Conservation (phyloP, 1,140 invertebrate species). For the Pseudomyrmex flavicornis region DNA sequence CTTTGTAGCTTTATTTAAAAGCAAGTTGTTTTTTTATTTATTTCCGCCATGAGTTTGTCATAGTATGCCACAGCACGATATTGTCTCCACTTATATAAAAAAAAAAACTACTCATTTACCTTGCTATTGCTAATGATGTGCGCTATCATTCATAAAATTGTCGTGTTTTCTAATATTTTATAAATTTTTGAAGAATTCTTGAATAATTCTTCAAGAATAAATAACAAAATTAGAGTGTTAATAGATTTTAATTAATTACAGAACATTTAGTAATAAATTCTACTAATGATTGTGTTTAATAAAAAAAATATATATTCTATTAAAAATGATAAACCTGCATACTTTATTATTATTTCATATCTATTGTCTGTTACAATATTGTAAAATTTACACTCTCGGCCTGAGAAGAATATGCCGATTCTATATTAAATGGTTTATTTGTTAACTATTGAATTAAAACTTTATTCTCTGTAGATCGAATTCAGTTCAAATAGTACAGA, state of each 20-base stretch:
- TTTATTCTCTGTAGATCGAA: too few relatives aligned
- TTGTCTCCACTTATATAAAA: background rate
- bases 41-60: slow-evolving; percentile 26
- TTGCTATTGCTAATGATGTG: slow-evolving; percentile 9
- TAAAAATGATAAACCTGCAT: too few relatives aligned
- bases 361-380: too few relatives aligned
- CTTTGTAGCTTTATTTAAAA: background rate
- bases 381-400: too few relatives aligned
- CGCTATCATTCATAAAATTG: slow-evolving; percentile 56
- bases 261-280: background rate
- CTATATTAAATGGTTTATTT: too few relatives aligned
- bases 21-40: background rate
- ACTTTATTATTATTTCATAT: too few relatives aligned
- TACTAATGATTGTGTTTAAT: slow-evolving; percentile 6
- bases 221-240: background rate
- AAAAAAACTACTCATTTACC: slow-evolving; percentile 15
- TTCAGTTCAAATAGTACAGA: too few relatives aligned
- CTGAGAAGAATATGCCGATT: too few relatives aligned
- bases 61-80: slow-evolving; percentile 22
- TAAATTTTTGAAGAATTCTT: too few relatives aligned
- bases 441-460: too few relatives aligned
- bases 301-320: too few relatives aligned
- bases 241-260: slow-evolving; percentile 25
- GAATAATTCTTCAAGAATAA: too few relatives aligned
- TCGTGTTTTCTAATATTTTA: background rate